Conservation (phyloP, 2,113 vertebrate genomes). For the Sinocyclocheilus maitianheensis region DNA sequence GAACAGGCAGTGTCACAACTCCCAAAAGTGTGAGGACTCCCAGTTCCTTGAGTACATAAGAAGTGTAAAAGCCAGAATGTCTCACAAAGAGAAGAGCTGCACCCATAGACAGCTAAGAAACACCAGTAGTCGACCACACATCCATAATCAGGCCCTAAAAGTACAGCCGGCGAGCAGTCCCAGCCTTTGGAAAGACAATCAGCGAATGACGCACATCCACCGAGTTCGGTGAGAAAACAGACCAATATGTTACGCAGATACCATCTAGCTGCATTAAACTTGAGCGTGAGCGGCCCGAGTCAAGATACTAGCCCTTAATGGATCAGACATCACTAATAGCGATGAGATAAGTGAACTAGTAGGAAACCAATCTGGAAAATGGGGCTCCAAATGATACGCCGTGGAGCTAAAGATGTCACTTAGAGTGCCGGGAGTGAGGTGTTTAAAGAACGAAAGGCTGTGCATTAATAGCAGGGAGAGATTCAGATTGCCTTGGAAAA, state of each 20-base stretch:
- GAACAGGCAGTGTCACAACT: background rate
- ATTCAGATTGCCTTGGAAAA: conserved; percentile 47
- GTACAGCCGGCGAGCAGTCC: background rate
- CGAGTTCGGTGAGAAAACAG: conserved; percentile 31
- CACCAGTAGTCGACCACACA: conserved; percentile 6
- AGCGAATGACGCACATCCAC: conserved; percentile 32
- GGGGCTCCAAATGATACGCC: conserved; percentile 32
- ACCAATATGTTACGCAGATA: conserved; percentile 29
- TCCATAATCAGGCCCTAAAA: conserved; percentile 23
- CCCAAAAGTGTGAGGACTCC: background rate
- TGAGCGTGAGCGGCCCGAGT: conserved; percentile 4
- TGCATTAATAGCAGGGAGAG: conserved; percentile 34
- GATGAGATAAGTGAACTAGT: background rate
- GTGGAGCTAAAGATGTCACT: conserved; percentile 27
- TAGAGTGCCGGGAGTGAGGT: conserved; percentile 25
- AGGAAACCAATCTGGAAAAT: conserved; percentile 50
- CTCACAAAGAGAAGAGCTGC: background rate
- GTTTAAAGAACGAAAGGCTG: conserved; percentile 43
- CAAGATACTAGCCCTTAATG: conserved; percentile 43
- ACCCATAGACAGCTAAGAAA: background rate
- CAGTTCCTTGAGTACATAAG: background rate
- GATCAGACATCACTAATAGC: conserved; percentile 39
- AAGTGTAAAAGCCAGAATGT: conserved; percentile 8
- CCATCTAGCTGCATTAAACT: conserved; percentile 36
- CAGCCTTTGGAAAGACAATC: conserved; percentile 14